phyloP scores from a whole-genome alignment of 2,113 vertebrate genomes.

The Rhadina sibilatrix region DNA sequence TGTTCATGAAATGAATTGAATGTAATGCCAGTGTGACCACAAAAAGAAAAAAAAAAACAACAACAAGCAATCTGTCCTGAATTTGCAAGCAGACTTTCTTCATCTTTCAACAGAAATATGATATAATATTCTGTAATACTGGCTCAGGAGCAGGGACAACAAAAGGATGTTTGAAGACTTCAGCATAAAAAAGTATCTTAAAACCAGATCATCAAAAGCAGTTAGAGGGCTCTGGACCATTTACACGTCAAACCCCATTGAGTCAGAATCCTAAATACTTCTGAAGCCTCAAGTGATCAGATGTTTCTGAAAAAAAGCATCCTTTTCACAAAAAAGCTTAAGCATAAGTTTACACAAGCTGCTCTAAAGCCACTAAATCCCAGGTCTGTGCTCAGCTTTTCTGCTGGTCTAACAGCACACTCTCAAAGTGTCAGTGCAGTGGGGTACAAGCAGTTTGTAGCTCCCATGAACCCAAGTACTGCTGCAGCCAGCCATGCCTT shows the following conservation, averaged over 20 bases:
- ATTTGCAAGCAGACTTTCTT: background rate
- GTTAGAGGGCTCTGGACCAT: background rate
- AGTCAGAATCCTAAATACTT: background rate
- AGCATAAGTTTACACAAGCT: background rate
- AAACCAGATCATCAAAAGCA: background rate
- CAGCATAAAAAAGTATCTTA: background rate
- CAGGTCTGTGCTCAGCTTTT: background rate
- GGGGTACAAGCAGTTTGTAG: background rate
- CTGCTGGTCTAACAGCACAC: background rate
- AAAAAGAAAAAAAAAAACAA: background rate
- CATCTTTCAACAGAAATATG: background rate
- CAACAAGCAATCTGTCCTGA: background rate
- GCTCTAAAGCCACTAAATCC: background rate
- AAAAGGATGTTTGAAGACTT: background rate
- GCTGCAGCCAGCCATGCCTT: background rate
- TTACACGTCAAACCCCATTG: background rate
- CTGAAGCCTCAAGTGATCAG: background rate
- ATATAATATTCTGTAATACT: background rate
- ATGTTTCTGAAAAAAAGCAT: background rate
- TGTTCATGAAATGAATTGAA: background rate
- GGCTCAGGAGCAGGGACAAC: background rate
- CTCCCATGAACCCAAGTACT: accelerated
- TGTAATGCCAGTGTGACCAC: background rate
- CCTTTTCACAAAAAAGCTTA: background rate
- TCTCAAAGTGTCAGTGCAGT: accelerated